Base-by-base conservation (phyloP, 2,797 vertebrate genomes). In the Phrynocephalus guinanensis region DNA sequence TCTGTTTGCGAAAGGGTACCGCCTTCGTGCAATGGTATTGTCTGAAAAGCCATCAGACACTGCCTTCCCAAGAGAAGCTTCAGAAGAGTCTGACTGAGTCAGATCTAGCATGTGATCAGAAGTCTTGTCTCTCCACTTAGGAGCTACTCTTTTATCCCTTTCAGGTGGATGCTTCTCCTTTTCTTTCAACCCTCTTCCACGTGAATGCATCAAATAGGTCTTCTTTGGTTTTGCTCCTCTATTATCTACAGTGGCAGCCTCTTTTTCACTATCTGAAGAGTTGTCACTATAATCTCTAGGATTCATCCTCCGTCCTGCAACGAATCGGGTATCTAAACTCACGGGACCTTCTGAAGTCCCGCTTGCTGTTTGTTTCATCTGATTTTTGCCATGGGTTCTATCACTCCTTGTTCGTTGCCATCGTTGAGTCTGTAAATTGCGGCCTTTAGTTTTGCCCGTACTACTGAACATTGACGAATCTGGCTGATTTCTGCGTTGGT, bases 191-290 rank as follows among this genome's bases (percentile, higher is more conserved):
- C 95, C 96, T 94, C 96, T 98, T 85, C 96, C 97, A 87, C 97
- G 95, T 18, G 94, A 96, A 83, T 98, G 96, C 72, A 93, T 93
- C 76, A 97, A 95, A 73, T 96, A 97, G 5, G 96, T 92, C 91
- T 96, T 98, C 95, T 98, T 98, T 60, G 96, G 97, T 83, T 97
- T 96, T 70, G 96, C 96, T 52, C 98, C 98, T 92, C 95, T 97
- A 71, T 95, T 96, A 84, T 98, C 97, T 44, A 95, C 97, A 77
- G 91, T 94, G 0, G 92, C 92, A 90, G 95, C 90, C 44, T 97
- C 97, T 71, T 95, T 96, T 71, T 95, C 97, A 82, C 95, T 96
- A 82, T 97, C 97, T 2, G 96, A 95, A 68, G 97, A 97, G 13
- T 96, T 86, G 50, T 96, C 92, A 87, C 89, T 96, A n/a, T 93